Percentiles rank a stretch among this genome's conserved stretches.
phyloP scores from a whole-genome alignment of 2,113 vertebrate genomes.

The Pelusios castaneus region DNA sequence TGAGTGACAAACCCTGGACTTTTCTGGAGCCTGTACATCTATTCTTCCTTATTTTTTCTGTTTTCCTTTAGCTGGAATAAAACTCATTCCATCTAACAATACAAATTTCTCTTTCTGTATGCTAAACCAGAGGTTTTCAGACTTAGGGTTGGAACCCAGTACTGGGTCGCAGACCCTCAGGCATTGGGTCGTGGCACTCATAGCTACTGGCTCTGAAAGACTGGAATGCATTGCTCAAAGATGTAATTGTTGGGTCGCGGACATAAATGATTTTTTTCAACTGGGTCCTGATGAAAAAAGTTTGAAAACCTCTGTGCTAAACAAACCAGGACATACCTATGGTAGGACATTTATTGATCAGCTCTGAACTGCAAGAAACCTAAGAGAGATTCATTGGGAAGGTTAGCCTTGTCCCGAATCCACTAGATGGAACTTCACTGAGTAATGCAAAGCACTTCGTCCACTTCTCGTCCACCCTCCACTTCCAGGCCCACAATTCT shows the following conservation, averaged over 20 bases:
- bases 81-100: not conserved
- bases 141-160: too few species aligned
- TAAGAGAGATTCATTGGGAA: not conserved
- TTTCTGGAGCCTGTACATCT: not conserved
- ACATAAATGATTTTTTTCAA: too few species aligned
- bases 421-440: not conserved
- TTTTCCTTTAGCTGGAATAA: not conserved
- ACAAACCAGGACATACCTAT: not conserved
- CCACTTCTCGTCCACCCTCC: not conserved
- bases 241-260: too few species aligned
- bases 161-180: too few species aligned
- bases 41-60: not conserved
- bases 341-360: not conserved
- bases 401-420: not conserved
- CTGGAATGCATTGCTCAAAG: too few species aligned
- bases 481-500: accelerated
- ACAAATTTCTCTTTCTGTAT: not conserved
- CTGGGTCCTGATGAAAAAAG: too few species aligned
- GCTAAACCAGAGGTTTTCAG: too few species aligned
- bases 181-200: too few species aligned
- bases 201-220: too few species aligned
- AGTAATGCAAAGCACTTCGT: not conserved
- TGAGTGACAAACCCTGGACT: not conserved
- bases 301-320: too few species aligned
- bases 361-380: not conserved